Base-by-base conservation (phyloP, 2,888 invertebrate genomes). In the Myathropa florea region DNA sequence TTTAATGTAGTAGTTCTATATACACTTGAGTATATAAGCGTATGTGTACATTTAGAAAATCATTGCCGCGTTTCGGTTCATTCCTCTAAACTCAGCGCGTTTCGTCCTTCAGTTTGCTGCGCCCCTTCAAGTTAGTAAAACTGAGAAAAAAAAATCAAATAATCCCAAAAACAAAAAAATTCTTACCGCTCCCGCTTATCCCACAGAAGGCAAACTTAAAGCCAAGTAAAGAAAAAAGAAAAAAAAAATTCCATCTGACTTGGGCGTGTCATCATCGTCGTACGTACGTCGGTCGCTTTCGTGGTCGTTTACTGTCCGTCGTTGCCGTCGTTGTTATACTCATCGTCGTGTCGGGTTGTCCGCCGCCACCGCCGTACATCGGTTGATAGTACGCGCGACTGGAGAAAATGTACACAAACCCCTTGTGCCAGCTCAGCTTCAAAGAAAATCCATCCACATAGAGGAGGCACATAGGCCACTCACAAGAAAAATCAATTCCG, bases 251-350 rank as follows among this genome's bases (percentile, higher is more conserved):
- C 67, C 65, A 76, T 64, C 76, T 70, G 68, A 73, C 67, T 83
- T 86, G 86, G 86, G 86, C 86, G 86, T 86, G 86, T 82, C 86
- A 75, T 86, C 81, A 61, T 63, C 67, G 67, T 80, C 39, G 68
- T 46, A 18, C 18, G 23, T 79, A 39, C 65, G 30, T 70, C 79
- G 79, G 30, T 70, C 79, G 79, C 53, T 73, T 14, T 57, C 80
- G 81, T 76, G 64, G 71, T 85, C 70, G 65, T 33, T 61, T 39
- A 70, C 21, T 70, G 76, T 70, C 36, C n/a, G 36, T 28, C 60
- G 65, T 61, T 14, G 53, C 39, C 75, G 57, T 65, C 65, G 26
- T 10, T 73, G 30, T 30, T 53, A 64, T 77, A 71, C 39, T 65
- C 81, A 80, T 12, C 68, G 46, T 39, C 46, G 71, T 77, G 64